These are phyloP conservation scores for Erpornis zantholeuca DNA, from an alignment of 2,113 vertebrate species.

Conservation along the genomic window DNA sequence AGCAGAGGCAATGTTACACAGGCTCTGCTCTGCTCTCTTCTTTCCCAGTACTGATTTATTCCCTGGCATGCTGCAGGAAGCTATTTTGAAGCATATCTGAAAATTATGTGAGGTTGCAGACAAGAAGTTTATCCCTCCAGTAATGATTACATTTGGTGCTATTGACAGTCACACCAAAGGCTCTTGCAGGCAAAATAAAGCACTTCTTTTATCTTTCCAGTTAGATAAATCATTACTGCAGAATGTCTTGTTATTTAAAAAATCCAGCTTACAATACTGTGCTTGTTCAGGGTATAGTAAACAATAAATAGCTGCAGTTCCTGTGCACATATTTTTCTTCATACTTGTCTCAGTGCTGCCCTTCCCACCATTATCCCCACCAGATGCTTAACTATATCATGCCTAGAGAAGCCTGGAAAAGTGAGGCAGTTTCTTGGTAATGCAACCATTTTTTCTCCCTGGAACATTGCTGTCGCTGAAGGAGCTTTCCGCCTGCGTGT, in stretches of 20 bases:
- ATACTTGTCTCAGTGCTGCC: background rate
- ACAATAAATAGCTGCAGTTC: conserved; percentile 4
- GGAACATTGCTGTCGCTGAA: background rate
- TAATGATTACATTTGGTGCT: background rate
- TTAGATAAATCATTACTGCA: background rate
- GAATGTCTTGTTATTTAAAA: background rate
- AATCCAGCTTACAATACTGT: background rate
- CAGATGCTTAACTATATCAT: background rate
- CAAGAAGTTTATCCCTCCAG: background rate
- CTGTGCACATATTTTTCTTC: background rate
- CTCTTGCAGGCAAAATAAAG: background rate
- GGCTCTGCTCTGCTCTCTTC: background rate
- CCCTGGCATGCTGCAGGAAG: background rate
- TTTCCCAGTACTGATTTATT: background rate
- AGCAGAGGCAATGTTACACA: background rate
- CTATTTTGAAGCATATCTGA: background rate
- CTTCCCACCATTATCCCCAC: background rate
- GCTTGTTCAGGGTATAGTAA: background rate
- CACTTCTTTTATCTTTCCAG: background rate
- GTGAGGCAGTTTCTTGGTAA: background rate
- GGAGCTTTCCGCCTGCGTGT: background rate
- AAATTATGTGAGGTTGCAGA: background rate
- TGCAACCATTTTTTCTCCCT: accelerated
- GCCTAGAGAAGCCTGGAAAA: background rate
- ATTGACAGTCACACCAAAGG: background rate